Evolutionary conservation across 2,113 vertebrate genomes (phyloP), one percentile per base, ranked within the genome.

Genomic region (Hydropotes inermis): DNA sequence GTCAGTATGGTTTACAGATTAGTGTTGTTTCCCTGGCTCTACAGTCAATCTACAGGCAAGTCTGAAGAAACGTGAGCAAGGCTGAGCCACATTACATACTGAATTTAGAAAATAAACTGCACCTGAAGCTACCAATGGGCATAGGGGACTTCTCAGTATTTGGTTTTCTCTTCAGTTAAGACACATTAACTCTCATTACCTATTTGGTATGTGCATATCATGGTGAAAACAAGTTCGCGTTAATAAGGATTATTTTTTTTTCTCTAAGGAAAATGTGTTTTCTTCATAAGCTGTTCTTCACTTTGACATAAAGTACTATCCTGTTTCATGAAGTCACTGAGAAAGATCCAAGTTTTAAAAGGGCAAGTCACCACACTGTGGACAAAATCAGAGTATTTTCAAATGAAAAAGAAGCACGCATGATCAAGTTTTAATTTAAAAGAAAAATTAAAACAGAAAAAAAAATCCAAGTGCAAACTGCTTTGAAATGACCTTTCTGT

Each of bases 351-450:
- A 83, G 55, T 86, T 94, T 81, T 89, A 96, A 97, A 97, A 88
- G 78, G 50, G 33, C 70, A 97, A 95, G 47, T 95, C 33, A 60
- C 61, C 57, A 92, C 1, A 70, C 3, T 21, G 23, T 60, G 12
- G 64, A 45, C 52, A 96, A 76, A 90, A 93, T 50, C 12, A 47
- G 45, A 54, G 39, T 45, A 28, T 82, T 92, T 98, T 83, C 90
- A 97, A 96, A 95, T 78, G 85, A 95, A 52, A 96, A 27, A 61
- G 54, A 94, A 82, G 54, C 64, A 95, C 95, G 93, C 93, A 95
- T 93, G 92, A 96, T 97, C 82, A 94, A 97, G 87, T 89, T 97
- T 97, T 92, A 96, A 97, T 91, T 76, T 93, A 79, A 85, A 90
- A 96, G 45, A 74, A 98, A 86, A 96, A 97, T 96, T 70, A 98